Evolutionary conservation across 2,797 vertebrate genomes (phyloP), one percentile per base, ranked within the genome.

Genomic region (Rhinogobio ventralis): DNA sequence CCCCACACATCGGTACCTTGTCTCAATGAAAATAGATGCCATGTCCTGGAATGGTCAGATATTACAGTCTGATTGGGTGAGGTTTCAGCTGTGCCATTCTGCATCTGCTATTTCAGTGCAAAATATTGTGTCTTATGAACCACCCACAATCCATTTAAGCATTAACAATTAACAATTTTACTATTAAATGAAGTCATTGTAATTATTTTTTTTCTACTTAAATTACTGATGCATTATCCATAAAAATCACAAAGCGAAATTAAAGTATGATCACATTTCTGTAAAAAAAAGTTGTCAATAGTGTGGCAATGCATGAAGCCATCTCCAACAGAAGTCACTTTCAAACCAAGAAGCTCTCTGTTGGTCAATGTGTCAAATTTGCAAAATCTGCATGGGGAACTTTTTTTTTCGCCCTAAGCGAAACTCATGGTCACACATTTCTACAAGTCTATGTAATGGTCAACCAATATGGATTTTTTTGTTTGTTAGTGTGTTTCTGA

Each of bases 1-100:
- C 28, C 42, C 62, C 33, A 51, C 15, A 75, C 19, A 15, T 45
- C 14, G 42, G 45, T 23, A 20, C 3, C 28, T 28, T 14, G 28
- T 83, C 28, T 66, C 28, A 33, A 19, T 75, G 60, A 75, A 83
- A 83, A 46, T 67, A 53, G 23, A 17, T 66, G 71, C 4, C 7
- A 33, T n/a, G 19, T 51, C 20, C 25, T 36, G 78, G 42, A 67
- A 79, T 49, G 60, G 25, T 33, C 77, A 13, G 1, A 8, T 6
- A 25, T 51, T 64, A 25, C 0, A 0, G 1, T 73, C 51, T 30
- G 45, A 23, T 5, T 67, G 28, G 1, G 36, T 13, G 11, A 7
- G 0, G 20, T 2, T 20, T 62, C 4, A 45, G 42, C 23, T 19
- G 6, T 15, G 39, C 5, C 14, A 46, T n/a, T 73, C 23, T 60